A percentile compares a stretch with the other conserved stretches of the same genome.
phyloP scores from a whole-genome alignment of 2,113 vertebrate species.

The Mus spicilegus region DNA sequence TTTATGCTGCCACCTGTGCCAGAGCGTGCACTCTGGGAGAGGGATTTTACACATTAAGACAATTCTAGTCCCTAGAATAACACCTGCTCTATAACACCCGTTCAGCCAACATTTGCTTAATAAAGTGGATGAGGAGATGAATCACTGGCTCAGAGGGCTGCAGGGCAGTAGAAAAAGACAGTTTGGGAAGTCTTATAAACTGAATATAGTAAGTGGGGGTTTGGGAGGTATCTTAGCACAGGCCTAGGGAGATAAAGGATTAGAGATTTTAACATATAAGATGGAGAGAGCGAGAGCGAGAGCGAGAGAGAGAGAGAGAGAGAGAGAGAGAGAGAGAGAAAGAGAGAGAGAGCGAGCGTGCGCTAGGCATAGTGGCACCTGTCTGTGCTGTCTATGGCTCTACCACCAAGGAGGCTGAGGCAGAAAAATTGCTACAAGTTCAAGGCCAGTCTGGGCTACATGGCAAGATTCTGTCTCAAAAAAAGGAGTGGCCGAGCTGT shows the following conservation, averaged over 20 bases:
- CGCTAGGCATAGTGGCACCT: background rate
- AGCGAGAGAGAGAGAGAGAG: too few species aligned
- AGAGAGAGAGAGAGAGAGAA: too few species aligned
- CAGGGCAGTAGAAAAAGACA: too few species aligned
- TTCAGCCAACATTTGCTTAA: background rate
- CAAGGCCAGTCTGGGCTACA: background rate
- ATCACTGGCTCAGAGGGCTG: background rate
- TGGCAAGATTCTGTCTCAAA: background rate
- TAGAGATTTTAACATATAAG: background rate
- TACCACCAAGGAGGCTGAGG: background rate
- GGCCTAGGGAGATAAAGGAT: background rate
- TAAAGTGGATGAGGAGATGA: background rate
- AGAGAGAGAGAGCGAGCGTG: background rate
- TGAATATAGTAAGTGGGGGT: background rate
- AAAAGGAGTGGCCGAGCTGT: background rate
- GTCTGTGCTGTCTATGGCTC: background rate
- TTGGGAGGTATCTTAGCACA: rapidly evolving
- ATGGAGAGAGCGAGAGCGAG: background rate
- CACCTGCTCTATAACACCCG: rapidly evolving
- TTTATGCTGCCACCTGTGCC: background rate
- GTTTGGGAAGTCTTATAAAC: background rate
- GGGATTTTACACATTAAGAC: background rate
- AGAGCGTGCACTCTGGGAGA: rapidly evolving
- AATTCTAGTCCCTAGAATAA: background rate
- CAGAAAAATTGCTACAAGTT: background rate